Percentiles rank a stretch among this genome's conserved stretches.
Conservation (phyloP, 2,888 invertebrate species). For the Papilio demoleus region DNA sequence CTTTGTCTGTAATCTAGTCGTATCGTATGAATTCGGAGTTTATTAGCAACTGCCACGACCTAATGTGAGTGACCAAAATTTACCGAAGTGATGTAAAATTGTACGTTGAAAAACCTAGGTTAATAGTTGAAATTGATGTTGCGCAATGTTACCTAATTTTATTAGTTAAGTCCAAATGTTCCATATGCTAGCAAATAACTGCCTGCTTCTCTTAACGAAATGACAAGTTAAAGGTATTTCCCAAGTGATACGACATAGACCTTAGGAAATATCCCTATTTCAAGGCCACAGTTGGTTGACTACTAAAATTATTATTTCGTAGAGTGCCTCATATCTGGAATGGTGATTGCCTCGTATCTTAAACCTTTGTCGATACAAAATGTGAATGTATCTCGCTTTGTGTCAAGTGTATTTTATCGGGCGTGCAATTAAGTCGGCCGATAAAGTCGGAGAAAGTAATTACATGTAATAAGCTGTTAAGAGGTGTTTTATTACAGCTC, state of each 20-base stretch:
- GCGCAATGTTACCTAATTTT: neutral
- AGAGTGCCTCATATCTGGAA: neutral
- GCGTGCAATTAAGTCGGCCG: slow-evolving; percentile 14
- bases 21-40: neutral
- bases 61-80: neutral
- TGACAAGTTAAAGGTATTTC: neutral
- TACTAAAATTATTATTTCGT: neutral
- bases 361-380: neutral
- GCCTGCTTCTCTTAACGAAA: neutral
- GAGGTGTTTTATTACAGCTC: slow-evolving; percentile 17
- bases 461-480: slow-evolving; percentile 27
- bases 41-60: neutral
- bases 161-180: neutral
- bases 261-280: neutral
- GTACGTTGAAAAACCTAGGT: neutral
- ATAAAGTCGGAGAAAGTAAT: slow-evolving; percentile 35
- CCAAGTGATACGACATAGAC: neutral
- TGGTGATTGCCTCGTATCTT: neutral
- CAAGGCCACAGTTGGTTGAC: neutral
- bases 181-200: neutral
- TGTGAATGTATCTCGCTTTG: neutral
- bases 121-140: neutral
- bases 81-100: neutral
- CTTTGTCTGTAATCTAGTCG: neutral
- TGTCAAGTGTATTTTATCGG: slow-evolving; percentile 3